Percentiles rank a stretch among this genome's conserved stretches.
Evolutionary conservation across 2,113 vertebrate species (phyloP).

Genomic region (Tragelaphus scriptus): DNA sequence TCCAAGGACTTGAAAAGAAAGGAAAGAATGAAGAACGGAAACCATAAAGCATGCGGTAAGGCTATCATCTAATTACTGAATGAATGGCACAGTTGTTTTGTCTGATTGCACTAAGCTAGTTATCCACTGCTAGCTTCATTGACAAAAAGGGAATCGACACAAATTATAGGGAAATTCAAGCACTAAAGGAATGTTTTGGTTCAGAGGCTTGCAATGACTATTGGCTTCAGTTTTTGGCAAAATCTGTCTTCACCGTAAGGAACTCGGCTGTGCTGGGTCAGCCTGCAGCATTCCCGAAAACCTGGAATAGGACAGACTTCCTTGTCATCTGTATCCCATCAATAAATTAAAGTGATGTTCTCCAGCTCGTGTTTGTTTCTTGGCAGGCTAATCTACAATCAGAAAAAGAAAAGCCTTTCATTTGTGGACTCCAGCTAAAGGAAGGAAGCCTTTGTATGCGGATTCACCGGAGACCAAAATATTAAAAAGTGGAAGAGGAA

Average conservation of each 20-base stretch:
- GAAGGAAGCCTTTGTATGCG: slow-evolving; percentile 84
- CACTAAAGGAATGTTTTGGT: slow-evolving; percentile 84
- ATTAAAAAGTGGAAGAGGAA: slow-evolving; percentile 84
- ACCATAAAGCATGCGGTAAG: slow-evolving; percentile 80
- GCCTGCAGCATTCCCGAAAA: slow-evolving; percentile 80
- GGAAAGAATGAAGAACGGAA: slow-evolving; percentile 82
- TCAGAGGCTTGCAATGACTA: slow-evolving; percentile 82
- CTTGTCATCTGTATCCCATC: slow-evolving; percentile 87
- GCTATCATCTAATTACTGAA: slow-evolving; percentile 84
- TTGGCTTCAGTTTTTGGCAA: slow-evolving; percentile 83
- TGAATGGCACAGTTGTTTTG: slow-evolving; percentile 85
- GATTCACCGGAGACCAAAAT: slow-evolving; percentile 82
- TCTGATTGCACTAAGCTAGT: slow-evolving; percentile 81
- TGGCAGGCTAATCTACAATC: slow-evolving; percentile 85
- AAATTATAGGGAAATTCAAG: slow-evolving; percentile 85
- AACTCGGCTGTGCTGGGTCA: slow-evolving; percentile 83
- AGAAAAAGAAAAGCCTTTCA: slow-evolving; percentile 83
- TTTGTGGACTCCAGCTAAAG: slow-evolving; percentile 82
- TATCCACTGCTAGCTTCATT: slow-evolving; percentile 82
- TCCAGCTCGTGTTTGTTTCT: slow-evolving; percentile 84
- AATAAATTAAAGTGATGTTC: slow-evolving; percentile 90
- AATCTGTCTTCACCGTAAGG: slow-evolving; percentile 78
- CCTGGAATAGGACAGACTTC: slow-evolving; percentile 82
- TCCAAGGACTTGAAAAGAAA: slow-evolving; percentile 82
- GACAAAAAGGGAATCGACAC: slow-evolving; percentile 84